phyloP scores from a whole-genome alignment of 2,797 vertebrate species.

The Notolabrus celidotus region DNA sequence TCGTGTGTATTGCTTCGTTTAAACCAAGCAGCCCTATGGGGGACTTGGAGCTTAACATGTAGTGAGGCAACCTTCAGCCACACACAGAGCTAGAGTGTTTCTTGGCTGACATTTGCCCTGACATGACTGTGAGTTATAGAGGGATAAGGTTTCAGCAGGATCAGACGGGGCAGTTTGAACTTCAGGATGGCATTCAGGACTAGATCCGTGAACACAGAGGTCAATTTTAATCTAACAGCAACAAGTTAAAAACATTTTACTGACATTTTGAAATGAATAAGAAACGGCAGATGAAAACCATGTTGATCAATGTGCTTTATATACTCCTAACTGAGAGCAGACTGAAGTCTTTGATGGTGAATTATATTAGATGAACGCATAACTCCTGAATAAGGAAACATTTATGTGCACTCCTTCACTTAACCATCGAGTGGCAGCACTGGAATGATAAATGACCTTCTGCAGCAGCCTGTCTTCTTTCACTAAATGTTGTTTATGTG shows the following conservation, averaged over 20 bases:
- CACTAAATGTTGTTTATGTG: slow-evolving; percentile 2
- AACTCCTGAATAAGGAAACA: background rate
- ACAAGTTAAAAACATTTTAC: background rate
- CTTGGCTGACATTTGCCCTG: background rate
- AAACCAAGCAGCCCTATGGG: too few relatives aligned
- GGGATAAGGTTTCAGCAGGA: slow-evolving; percentile 12
- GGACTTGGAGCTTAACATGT: too few relatives aligned
- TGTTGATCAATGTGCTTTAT: too few relatives aligned
- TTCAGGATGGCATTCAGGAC: slow-evolving; percentile 12
- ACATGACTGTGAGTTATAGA: background rate
- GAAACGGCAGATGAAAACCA: slow-evolving; percentile 13
- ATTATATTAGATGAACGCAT: background rate
- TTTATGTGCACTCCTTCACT: slow-evolving; percentile 51
- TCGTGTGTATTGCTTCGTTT: too few relatives aligned
- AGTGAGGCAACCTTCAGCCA: background rate
- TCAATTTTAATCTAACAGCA: background rate
- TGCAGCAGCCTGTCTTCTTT: background rate
- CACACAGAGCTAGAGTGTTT: slow-evolving; percentile 4
- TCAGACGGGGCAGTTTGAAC: too few relatives aligned
- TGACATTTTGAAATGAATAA: background rate
- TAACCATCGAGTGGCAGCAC: slow-evolving; percentile 75
- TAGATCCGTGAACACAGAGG: background rate
- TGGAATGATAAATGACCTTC: slow-evolving; percentile 40
- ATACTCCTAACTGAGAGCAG: too few relatives aligned
- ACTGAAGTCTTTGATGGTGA: too few relatives aligned